Evolutionary conservation across 2,888 invertebrate species (phyloP).

Genomic region (Dasypogon diadema): DNA sequence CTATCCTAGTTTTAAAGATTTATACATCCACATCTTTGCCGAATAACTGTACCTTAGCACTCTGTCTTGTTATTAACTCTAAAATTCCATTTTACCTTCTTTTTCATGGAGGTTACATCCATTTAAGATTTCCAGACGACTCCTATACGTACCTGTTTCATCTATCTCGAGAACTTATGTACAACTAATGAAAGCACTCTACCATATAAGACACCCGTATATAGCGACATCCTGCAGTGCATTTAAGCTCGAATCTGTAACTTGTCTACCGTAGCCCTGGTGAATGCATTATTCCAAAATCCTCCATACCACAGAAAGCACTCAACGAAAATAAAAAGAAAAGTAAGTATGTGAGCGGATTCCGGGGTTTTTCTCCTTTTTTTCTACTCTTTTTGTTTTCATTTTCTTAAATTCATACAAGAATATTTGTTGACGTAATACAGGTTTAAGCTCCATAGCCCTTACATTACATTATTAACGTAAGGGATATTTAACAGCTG

Average conservation of each 20-base stretch:
- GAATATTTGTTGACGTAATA: not conserved
- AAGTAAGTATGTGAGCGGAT: no score
- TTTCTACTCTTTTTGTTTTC: not conserved
- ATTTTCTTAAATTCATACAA: constrained; percentile 6
- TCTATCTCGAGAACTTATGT: not conserved
- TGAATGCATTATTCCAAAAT: constrained; percentile 31
- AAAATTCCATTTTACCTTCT: not conserved
- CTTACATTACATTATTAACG: constrained; percentile 11
- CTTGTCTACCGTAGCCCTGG: not conserved
- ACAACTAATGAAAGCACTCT: constrained; percentile 29
- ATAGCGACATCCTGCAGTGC: not conserved
- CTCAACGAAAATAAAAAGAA: constrained; percentile 16
- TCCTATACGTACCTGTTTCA: not conserved
- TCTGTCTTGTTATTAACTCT: not conserved
- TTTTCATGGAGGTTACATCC: not conserved
- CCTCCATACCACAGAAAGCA: constrained; percentile 34
- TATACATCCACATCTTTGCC: no score
- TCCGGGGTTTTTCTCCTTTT: no score
- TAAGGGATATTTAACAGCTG: constrained; percentile 4
- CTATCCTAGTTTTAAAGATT: no score
- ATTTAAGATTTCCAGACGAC: not conserved
- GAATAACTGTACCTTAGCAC: not conserved
- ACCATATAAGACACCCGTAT: not conserved
- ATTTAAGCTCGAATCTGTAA: constrained; percentile 17
- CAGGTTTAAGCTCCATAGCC: no score